Evolutionary conservation across 2,797 vertebrate genomes (phyloP), one percentile per base, ranked within the genome.

Genomic region (Xenentodon cancila): DNA sequence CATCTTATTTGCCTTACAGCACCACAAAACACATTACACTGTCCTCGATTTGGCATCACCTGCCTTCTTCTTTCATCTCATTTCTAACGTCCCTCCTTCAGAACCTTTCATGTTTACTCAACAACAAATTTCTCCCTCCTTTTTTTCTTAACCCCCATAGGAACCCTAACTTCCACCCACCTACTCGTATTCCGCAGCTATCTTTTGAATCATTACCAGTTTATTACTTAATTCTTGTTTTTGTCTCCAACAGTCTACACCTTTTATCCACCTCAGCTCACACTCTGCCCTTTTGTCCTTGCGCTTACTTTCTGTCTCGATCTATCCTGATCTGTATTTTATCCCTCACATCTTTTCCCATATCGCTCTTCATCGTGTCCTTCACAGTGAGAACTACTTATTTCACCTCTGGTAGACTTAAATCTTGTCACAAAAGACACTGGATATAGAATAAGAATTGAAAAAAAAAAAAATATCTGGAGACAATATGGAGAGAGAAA

Each of bases 1-100:
- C 65, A 77, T 84, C 80, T 82, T 53, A 47, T 59, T 68, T 77
- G 77, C 86, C 85, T 82, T 65, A 63, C 56, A 81, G 77, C 75
- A 34, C 45, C 56, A 56, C 61, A 63, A 45, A 72, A 77, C 72
- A 73, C 53, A 73, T 48, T 62, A 60, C 63, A 51, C 64, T 81
- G 64, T 68, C 72, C 77, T 82, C 58, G 70, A 50, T 81, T 62
- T 71, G 63, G 40, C 83, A 64, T 79, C 71, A 65, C 72, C 68
- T 37, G 44, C 71, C 68, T 57, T 40, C 54, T 51, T 52, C 44
- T 50, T 73, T 54, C 55, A 59, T 52, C 62, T 64, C 42, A 17
- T 64, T 65, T 50, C 56, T 19, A 64, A 55, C 54, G 64, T 54
- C 58, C 58, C 49, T 55, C 61, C 60, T 62, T 60, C 66, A 50